phyloP scores from a whole-genome alignment of 53 echinoderm and acorn worm species.

The Luidia sarsii region DNA sequence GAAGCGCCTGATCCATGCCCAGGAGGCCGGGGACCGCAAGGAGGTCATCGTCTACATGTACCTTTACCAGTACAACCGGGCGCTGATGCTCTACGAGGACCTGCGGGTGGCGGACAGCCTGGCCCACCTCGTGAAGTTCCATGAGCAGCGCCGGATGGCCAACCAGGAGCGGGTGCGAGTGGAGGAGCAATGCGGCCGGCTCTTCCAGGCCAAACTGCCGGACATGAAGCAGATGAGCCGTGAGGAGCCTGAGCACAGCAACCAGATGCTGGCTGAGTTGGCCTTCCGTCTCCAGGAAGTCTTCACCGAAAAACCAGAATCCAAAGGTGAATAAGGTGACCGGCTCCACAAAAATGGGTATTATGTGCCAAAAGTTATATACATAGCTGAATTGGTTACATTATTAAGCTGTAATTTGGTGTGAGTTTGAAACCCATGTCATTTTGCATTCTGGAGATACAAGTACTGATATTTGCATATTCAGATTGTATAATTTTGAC shows the following conservation, averaged over 20 bases:
- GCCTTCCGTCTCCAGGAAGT: slow-evolving; percentile 20
- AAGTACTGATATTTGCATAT: too few species aligned
- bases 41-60: slow-evolving; percentile 49
- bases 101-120: slow-evolving; percentile 61
- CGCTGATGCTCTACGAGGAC: slow-evolving; percentile 72
- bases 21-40: background rate
- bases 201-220: background rate
- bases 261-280: slow-evolving; percentile 51
- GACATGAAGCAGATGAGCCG: slow-evolving; percentile 10
- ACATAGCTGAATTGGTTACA: too few species aligned
- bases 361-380: too few species aligned
- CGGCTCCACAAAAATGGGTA: too few species aligned
- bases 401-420: too few species aligned
- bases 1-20: slow-evolving; percentile 7
- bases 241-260: slow-evolving; percentile 26
- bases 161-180: slow-evolving; percentile 15
- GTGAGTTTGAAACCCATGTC: too few species aligned
- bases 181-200: slow-evolving; percentile 22
- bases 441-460: too few species aligned
- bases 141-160: background rate
- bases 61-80: slow-evolving; percentile 67
- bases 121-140: slow-evolving; percentile 53
- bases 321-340: slow-evolving; percentile 68
- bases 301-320: slow-evolving; percentile 44
- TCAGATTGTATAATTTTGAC: too few species aligned